phyloP scores from a whole-genome alignment of 1,140 invertebrate genomes.

The Pristionchus pacificus region DNA sequence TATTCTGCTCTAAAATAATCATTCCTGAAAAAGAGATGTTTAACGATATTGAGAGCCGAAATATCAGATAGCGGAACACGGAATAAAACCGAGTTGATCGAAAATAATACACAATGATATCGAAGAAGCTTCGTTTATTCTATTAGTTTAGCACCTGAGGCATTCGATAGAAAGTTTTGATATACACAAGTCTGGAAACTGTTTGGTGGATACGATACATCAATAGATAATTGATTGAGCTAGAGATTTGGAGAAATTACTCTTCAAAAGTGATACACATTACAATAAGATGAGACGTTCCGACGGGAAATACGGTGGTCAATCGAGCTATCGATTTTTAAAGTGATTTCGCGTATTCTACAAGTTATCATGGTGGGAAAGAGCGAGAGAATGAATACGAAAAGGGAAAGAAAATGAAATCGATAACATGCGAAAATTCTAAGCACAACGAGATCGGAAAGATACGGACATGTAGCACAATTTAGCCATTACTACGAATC shows the following conservation, averaged over 20 bases:
- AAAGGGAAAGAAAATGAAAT: conserved; percentile 12
- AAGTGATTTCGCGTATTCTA: background rate
- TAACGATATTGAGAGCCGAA: background rate
- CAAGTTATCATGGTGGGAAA: background rate
- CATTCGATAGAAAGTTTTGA: too few relatives aligned
- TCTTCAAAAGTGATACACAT: background rate
- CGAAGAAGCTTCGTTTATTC: too few relatives aligned
- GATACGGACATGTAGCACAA: too few relatives aligned
- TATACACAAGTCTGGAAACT: too few relatives aligned
- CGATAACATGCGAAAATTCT: conserved; percentile 18
- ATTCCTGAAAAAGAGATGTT: conserved; percentile 62
- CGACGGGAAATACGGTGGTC: background rate
- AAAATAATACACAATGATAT: too few relatives aligned
- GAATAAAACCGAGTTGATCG: background rate
- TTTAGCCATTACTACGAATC: too few relatives aligned
- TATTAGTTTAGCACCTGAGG: too few relatives aligned
- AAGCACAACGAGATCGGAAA: too few relatives aligned
- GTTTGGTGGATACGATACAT: background rate
- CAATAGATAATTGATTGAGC: background rate
- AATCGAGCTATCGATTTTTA: background rate
- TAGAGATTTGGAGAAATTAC: background rate
- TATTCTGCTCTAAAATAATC: conserved; percentile 98
- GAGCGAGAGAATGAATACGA: background rate
- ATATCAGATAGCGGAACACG: conserved; percentile 3
- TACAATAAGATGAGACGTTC: background rate